Conservation (phyloP, 2,113 vertebrate genomes). For the Misgurnus anguillicaudatus region DNA sequence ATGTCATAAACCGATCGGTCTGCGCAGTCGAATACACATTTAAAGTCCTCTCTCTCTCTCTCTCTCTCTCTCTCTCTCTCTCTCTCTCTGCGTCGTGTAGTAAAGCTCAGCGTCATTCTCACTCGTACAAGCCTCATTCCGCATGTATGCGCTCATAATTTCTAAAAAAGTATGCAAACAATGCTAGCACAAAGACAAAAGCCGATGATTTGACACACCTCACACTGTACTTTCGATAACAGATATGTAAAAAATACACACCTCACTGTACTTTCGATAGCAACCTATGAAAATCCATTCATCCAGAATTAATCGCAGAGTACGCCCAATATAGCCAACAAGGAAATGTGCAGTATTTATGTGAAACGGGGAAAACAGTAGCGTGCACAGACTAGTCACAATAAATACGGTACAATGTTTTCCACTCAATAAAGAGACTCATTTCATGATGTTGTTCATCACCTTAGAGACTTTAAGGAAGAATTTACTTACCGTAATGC, state of each 20-base stretch:
- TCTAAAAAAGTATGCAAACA: constrained; percentile 33
- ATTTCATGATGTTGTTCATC: too few relatives aligned
- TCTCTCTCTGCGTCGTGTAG: neutral
- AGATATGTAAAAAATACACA: neutral
- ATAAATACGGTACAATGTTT: neutral
- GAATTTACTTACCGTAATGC: neutral
- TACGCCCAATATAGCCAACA: neutral
- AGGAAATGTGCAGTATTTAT: neutral
- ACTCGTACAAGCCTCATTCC: constrained; percentile 12
- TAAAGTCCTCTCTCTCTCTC: too few relatives aligned
- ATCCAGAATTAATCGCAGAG: neutral
- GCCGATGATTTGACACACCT: constrained; percentile 13
- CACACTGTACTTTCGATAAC: neutral
- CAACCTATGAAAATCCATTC: neutral
- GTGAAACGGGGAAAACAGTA: neutral
- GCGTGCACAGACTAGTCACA: neutral
- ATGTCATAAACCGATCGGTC: too few relatives aligned
- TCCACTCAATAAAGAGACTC: too few relatives aligned
- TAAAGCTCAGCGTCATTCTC: neutral
- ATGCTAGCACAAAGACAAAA: constrained; percentile 17
- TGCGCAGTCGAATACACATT: too few relatives aligned
- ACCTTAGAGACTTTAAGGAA: too few relatives aligned
- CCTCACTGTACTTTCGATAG: neutral
- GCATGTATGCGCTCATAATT: neutral
- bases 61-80: too few relatives aligned